Evolutionary conservation across 2,888 invertebrate species (phyloP), one percentile per base, ranked within the genome.

Genomic region (Eupelmus urozonus): DNA sequence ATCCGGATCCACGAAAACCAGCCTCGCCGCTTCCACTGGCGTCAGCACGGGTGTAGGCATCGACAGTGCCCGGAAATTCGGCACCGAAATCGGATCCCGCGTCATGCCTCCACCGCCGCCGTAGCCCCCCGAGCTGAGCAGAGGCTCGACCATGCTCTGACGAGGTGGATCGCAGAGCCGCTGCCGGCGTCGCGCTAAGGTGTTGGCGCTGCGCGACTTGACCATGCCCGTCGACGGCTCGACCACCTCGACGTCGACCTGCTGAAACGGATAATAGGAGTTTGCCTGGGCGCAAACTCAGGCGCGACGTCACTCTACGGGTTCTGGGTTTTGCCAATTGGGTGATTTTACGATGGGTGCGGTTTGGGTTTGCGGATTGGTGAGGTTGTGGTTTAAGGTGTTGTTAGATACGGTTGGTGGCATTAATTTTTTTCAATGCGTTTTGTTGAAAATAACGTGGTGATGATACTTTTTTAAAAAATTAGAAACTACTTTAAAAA

Each of bases 31-130:
- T 87, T 94, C 94, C 16, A 93, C 92, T 0, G 94, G 94, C 0
- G 94, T 93, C 63, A 94, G 89, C 23, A 92, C 93, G 9, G 93
- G 93, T 1, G 93, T 93, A 42, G 93, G 93, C 51, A 93, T 89
- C 2, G 92, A 91, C 82, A 94, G 90, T 74, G 93, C 93, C 3
- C 92, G 92, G 87, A 95, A 94, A 88, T 95, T 95, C 82, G 95
- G 95, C 83, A 95, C 95, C 2, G 95, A 95, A 63, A 94, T 92
- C 0, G 94, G 94, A 84, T 95, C 95, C 69, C 94, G 91, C 0
- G 93, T 90, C 87, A 94, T 90, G 75, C 86, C 86, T 18, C 69
- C 78, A 34, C 42, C 71, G 34, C 70, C 79, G 42, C 49, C 60
- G 78, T 72, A 62, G 53, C 51, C 53, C 18, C n/a, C n/a, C 49